phyloP scores from a whole-genome alignment of 2,888 invertebrate species.

The Cristatella mucedo region DNA sequence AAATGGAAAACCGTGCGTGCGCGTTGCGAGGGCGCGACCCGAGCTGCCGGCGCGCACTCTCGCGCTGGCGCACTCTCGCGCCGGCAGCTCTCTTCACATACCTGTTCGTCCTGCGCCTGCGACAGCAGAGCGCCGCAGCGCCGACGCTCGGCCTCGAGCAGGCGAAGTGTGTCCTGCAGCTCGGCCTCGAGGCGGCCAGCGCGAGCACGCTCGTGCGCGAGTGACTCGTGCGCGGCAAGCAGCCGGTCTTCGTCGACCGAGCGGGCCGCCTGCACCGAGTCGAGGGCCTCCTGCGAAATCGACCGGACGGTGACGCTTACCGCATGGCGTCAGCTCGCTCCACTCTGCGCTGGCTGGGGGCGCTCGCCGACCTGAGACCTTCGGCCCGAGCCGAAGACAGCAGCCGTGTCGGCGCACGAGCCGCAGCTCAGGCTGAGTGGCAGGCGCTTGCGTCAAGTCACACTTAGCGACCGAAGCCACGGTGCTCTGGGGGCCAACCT shows the following conservation, averaged over 20 bases:
- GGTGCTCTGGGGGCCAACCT: too few relatives aligned
- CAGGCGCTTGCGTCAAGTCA: too few relatives aligned
- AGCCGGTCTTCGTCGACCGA: constrained; percentile 11
- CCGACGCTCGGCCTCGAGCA: neutral
- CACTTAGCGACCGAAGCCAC: too few relatives aligned
- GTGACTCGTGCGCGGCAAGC: constrained; percentile 6
- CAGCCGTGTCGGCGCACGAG: too few relatives aligned
- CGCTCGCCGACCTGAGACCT: too few relatives aligned
- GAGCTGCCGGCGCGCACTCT: too few relatives aligned
- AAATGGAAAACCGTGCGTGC: too few relatives aligned
- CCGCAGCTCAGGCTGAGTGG: too few relatives aligned
- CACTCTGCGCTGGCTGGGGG: too few relatives aligned
- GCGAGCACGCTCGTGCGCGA: constrained; percentile 8
- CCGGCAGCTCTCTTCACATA: neutral
- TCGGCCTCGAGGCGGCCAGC: neutral
- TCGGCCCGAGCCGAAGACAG: too few relatives aligned
- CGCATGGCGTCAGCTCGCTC: too few relatives aligned
- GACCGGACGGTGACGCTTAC: neutral
- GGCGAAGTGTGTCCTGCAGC: neutral
- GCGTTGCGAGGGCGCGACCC: too few relatives aligned
- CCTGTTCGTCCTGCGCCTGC: neutral
- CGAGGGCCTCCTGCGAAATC: constrained; percentile 9
- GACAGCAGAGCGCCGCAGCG: neutral
- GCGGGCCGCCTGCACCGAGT: constrained; percentile 10
- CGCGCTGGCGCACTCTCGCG: neutral